Conservation (phyloP, 1,140 invertebrate species). For the Drosophila melanica region DNA sequence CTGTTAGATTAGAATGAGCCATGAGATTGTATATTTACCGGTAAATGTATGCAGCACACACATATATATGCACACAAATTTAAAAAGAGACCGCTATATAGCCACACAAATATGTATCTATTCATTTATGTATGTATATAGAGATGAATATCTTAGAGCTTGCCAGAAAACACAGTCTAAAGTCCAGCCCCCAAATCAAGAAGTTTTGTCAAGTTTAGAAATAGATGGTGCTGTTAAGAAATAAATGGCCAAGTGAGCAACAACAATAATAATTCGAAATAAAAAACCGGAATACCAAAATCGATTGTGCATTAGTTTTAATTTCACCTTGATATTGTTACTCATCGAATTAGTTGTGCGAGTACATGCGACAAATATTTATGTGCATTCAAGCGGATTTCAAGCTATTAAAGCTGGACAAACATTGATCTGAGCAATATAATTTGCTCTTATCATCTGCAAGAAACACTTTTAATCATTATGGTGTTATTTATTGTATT, state of each 20-base stretch:
- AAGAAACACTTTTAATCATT: too few relatives aligned
- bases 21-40: conserved; percentile 15
- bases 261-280: not conserved
- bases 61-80: conserved; percentile 15
- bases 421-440: too few relatives aligned
- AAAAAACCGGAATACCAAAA: not conserved
- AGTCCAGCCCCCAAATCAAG: not conserved
- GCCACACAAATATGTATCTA: conserved; percentile 1
- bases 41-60: conserved; percentile 8
- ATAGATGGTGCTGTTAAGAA: not conserved
- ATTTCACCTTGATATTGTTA: not conserved
- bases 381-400: too few relatives aligned
- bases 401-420: too few relatives aligned
- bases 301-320: not conserved
- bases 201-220: not conserved
- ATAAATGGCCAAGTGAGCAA: not conserved
- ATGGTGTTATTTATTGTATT: too few relatives aligned
- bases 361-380: too few relatives aligned
- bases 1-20: conserved; percentile 40
- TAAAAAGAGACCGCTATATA: not conserved
- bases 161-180: not conserved
- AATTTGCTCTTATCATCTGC: too few relatives aligned
- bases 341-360: too few relatives aligned
- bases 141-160: not conserved
- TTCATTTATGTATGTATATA: not conserved